Conservation (phyloP, 2,113 vertebrate species). For the Dolichallabes microphthalmus region DNA sequence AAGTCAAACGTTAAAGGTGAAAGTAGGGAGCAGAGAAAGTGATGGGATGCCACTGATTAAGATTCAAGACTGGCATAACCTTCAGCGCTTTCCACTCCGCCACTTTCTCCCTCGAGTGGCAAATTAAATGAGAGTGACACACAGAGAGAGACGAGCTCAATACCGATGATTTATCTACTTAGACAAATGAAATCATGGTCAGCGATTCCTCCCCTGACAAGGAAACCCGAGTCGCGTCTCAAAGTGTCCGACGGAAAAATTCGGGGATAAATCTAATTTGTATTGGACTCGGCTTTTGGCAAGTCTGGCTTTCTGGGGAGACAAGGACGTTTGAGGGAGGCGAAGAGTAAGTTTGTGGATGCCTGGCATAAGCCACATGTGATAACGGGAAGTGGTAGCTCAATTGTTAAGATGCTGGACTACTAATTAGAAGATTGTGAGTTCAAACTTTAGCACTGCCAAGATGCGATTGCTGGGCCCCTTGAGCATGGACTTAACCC, state of each 20-base stretch:
- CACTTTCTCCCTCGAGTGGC: conserved; percentile 62
- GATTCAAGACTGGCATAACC: conserved; percentile 71
- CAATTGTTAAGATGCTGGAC: background rate
- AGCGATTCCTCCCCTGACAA: conserved; percentile 70
- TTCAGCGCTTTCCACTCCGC: conserved; percentile 72
- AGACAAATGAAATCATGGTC: conserved; percentile 82
- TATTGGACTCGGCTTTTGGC: conserved; percentile 66
- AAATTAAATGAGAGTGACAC: conserved; percentile 83
- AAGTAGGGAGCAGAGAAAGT: conserved; percentile 21
- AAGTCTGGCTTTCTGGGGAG: conserved; percentile 43
- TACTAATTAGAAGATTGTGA: background rate
- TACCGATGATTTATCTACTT: conserved; percentile 82
- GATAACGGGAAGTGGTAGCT: background rate
- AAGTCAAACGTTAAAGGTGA: conserved; percentile 29
- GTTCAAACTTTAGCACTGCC: background rate
- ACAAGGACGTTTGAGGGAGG: conserved; percentile 34
- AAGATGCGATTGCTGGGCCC: background rate
- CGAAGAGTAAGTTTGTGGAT: background rate
- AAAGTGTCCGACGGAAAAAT: conserved; percentile 45
- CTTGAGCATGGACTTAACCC: background rate
- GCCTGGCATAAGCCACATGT: background rate
- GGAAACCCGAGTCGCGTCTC: conserved; percentile 38
- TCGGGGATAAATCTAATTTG: conserved; percentile 73
- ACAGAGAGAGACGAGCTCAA: conserved; percentile 73
- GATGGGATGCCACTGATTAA: conserved; percentile 64